phyloP scores from a whole-genome alignment of 2,888 invertebrate genomes.

The Crepidodera aurea region DNA sequence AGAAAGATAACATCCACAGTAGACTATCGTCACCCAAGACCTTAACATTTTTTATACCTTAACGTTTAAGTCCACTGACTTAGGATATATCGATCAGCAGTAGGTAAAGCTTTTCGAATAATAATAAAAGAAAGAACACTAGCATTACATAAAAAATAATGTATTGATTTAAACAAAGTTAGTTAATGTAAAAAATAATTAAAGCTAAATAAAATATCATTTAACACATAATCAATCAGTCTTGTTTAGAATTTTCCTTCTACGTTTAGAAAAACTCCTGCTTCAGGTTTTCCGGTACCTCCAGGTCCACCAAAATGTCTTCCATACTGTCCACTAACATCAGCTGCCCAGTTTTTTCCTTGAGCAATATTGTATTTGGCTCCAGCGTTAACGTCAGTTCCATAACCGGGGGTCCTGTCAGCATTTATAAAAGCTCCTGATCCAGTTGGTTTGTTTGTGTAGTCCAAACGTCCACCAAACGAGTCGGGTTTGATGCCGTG shows the following conservation, averaged over 20 bases:
- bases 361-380: slow-evolving; percentile 42
- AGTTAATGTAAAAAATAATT: no score
- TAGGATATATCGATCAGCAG: no score
- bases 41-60: no score
- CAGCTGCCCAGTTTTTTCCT: slow-evolving; percentile 42
- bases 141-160: no score
- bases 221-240: no score
- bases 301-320: slow-evolving; percentile 46
- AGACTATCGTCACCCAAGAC: no score
- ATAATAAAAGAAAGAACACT: no score
- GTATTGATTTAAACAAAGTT: no score
- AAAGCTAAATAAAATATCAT: no score
- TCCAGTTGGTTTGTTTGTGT: slow-evolving; percentile 46
- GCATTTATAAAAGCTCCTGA: slow-evolving; percentile 45
- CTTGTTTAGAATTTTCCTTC: slow-evolving; percentile 15
- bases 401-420: slow-evolving; percentile 42
- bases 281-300: slow-evolving; percentile 44
- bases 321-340: slow-evolving; percentile 44
- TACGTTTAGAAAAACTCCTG: slow-evolving; percentile 33
- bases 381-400: slow-evolving; percentile 46
- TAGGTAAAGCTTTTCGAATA: no score
- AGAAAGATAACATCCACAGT: no score
- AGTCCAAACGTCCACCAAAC: slow-evolving; percentile 47
- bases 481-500: slow-evolving; percentile 45
- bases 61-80: no score